phyloP scores from a whole-genome alignment of 2,888 invertebrate genomes.

The Thelaira solivaga region DNA sequence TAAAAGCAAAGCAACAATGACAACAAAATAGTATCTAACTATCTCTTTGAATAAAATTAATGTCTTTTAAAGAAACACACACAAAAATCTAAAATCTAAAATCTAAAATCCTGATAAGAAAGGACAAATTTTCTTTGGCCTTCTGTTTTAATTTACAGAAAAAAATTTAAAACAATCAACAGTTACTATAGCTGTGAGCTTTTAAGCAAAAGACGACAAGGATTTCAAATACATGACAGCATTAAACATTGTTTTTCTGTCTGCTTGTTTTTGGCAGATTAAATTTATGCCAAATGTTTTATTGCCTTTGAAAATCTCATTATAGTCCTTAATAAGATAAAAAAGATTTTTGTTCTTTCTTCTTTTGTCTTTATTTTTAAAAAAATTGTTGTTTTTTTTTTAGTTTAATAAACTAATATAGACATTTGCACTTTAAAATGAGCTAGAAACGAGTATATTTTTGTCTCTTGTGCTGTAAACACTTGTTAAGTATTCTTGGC shows the following conservation, averaged over 20 bases:
- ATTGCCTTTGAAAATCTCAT: slow-evolving; percentile 22
- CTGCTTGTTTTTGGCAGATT: neutral
- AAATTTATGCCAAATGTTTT: slow-evolving; percentile 40
- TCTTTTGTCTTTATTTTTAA: too few relatives aligned
- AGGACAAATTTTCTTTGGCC: slow-evolving; percentile 12
- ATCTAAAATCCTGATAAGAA: slow-evolving; percentile 17
- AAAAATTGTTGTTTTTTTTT: neutral
- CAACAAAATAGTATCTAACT: neutral
- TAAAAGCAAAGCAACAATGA: neutral
- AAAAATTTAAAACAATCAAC: slow-evolving; percentile 44
- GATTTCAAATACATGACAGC: neutral
- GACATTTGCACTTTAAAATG: neutral
- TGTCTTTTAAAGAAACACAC: neutral
- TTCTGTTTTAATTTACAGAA: neutral
- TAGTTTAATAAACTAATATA: slow-evolving; percentile 15
- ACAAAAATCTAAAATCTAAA: slow-evolving; percentile 19
- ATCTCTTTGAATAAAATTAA: slow-evolving; percentile 31
- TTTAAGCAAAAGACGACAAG: neutral
- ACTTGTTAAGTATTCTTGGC: slow-evolving; percentile 13
- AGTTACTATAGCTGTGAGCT: neutral
- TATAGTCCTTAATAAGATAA: slow-evolving; percentile 24
- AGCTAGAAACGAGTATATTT: neutral
- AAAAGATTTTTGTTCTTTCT: too few relatives aligned
- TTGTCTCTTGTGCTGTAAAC: neutral
- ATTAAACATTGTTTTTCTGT: neutral